Evolutionary conservation across 2,113 vertebrate species (phyloP).

Genomic region (Pimephales promelas): DNA sequence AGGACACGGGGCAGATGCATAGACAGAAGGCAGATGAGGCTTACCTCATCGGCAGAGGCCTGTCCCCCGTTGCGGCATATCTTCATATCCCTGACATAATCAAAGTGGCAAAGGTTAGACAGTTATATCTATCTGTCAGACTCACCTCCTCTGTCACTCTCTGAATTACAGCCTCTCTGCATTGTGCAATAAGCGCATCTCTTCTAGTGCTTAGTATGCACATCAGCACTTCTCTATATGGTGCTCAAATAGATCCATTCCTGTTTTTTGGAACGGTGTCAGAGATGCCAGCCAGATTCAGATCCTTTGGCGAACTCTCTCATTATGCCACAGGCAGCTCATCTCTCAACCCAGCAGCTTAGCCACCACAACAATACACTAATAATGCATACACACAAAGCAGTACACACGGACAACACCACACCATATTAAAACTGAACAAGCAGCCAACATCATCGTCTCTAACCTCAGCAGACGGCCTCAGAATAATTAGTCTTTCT

Average conservation of each 20-base stretch:
- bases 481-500: slow-evolving; percentile 51
- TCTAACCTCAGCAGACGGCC: slow-evolving; percentile 39
- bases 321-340: slow-evolving; percentile 52
- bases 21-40: slow-evolving; percentile 94
- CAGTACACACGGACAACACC: not conserved
- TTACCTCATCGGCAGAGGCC: slow-evolving; percentile 88
- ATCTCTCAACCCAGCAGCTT: slow-evolving; percentile 45
- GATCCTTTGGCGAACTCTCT: slow-evolving; percentile 38
- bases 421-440: slow-evolving; percentile 29
- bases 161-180: not conserved
- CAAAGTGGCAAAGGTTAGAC: slow-evolving; percentile 87
- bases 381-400: slow-evolving; percentile 40
- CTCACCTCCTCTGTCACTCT: slow-evolving; percentile 21
- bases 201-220: slow-evolving; percentile 23
- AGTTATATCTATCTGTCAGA: not conserved
- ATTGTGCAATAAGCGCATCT: not conserved
- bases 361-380: slow-evolving; percentile 49
- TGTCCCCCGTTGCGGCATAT: slow-evolving; percentile 88
- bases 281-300: slow-evolving; percentile 46
- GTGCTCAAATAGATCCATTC: slow-evolving; percentile 6
- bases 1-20: slow-evolving; percentile 93
- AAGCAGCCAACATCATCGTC: slow-evolving; percentile 43
- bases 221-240: slow-evolving; percentile 2
- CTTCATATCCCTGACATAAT: slow-evolving; percentile 91
- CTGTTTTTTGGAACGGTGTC: slow-evolving; percentile 20